Base-by-base conservation (phyloP, 2,888 invertebrate species). In the Sturmia bella region DNA sequence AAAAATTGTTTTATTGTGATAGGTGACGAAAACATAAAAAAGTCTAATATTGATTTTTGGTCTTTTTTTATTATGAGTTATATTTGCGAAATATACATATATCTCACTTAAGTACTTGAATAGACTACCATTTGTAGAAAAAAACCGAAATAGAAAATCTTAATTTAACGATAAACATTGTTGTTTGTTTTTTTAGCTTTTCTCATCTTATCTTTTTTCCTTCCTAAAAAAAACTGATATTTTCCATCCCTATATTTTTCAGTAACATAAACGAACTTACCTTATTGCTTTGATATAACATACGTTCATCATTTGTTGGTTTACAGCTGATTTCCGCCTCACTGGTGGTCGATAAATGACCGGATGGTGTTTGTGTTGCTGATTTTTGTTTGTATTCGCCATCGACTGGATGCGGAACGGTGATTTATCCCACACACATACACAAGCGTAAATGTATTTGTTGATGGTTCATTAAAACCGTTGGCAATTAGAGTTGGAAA, bases 371-470 rank as follows among this genome's bases (percentile, higher is more conserved):
- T 90, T 94, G 94, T 85, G 93, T 93, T 87, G 94, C 93, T 87
- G 94, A 94, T 87, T 94, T 94, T 88, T 94, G 92, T 91, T 94
- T 94, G 91, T 94, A 94, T 92, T 94, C 94, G 85, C 94, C 94
- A 92, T 94, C 94, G 84, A 89, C 89, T 90, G 83, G 56, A 45
- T 24, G 24, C 6, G 24, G 21, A 64, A 7, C n/a, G 19, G 45
- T 54, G 43, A 32, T 32, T 32, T 32, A 32, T 32, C 17, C n/a
- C n/a, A 24, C 39, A 59, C 2, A 39, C 15, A 39, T 17, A 48
- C 15, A 41, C 52, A 45, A 12, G 66, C 11, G 56, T 27, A 45
- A 19, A 2, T 66, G 52, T 56, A 41, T 45, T 86, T 76, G 80
- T 41, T 84, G 79, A 43, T 56, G 37, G 15, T 75, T 77, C 73